phyloP scores from a whole-genome alignment of 2,113 vertebrate species.

The Eulemur rufifrons region DNA sequence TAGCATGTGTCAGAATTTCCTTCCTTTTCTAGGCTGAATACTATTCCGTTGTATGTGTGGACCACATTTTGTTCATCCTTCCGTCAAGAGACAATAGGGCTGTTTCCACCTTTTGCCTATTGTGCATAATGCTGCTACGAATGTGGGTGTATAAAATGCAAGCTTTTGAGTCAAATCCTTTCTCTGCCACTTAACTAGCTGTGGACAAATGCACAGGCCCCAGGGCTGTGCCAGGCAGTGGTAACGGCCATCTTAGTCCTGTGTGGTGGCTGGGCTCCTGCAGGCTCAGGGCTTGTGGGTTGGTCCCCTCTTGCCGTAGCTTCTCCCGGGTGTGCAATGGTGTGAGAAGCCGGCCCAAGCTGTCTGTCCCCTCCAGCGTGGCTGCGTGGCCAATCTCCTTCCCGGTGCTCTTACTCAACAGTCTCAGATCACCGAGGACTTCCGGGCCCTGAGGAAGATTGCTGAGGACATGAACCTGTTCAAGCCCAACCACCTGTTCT shows the following conservation, averaged over 20 bases:
- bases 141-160: neutral
- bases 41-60: rapidly evolving
- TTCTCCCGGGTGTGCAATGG: neutral
- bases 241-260: rapidly evolving
- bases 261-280: rapidly evolving
- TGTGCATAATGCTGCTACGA: neutral
- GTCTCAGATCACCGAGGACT: constrained; percentile 90
- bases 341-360: neutral
- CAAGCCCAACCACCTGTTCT: constrained; percentile 88
- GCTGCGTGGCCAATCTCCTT: neutral
- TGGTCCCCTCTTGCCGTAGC: neutral
- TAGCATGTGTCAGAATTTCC: neutral
- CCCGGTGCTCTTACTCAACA: constrained; percentile 65
- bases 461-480: constrained; percentile 90
- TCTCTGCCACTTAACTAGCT: neutral
- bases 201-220: no score
- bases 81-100: rapidly evolving
- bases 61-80: neutral
- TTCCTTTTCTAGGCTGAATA: neutral
- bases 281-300: rapidly evolving
- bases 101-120: neutral
- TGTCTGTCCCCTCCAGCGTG: rapidly evolving
- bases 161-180: neutral
- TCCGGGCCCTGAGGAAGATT: constrained; percentile 86
- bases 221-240: neutral